Base-by-base conservation (phyloP, 2,888 invertebrate genomes). In the Hoplodrina blanda region DNA sequence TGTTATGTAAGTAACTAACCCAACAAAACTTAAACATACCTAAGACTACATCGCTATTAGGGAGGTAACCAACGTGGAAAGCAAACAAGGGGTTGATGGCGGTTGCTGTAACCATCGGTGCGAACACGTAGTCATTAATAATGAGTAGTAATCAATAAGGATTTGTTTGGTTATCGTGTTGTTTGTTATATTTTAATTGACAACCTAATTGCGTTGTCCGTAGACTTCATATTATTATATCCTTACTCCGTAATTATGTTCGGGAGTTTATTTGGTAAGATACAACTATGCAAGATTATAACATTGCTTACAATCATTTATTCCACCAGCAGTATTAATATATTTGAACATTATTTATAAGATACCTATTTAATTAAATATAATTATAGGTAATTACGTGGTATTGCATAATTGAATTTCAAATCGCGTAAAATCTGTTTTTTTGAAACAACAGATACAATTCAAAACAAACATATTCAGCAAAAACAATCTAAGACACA, bases 81-180 rank as follows among this genome's bases (percentile, higher is more conserved):
- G 59, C 64, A 82, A 79, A 84, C 80, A 84, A 59, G 70, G 82
- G 82, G 74, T 72, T 69, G 76, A 15, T 60, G 56, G 30, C 41
- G 56, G 63, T 56, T 73, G 63, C 57, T 41, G 66, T 53, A 71
- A 70, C 82, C 69, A 75, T 53, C 30, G 74, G 70, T 60, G 65
- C 72, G 64, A 69, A 64, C 53, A 63, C n/a, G 54, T 53, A 50
- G 66, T 76, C 73, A 82, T 84, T 79, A 76, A 74, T 79, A 67
- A 57, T 62, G 63, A 46, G 52, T 49, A 44, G 56, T 49, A 67
- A 74, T 82, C 79, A 76, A 67, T 66, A 49, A 17, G 33, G 56
- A 55, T 77, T 61, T 76, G 71, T 76, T 80, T 68, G 50, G 20
- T 6, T 53, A 8, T 17, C 33, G 4, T 11, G 37, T 53, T 55